Base-by-base conservation (phyloP, 2,888 invertebrate genomes). In the Thumatha senex region DNA sequence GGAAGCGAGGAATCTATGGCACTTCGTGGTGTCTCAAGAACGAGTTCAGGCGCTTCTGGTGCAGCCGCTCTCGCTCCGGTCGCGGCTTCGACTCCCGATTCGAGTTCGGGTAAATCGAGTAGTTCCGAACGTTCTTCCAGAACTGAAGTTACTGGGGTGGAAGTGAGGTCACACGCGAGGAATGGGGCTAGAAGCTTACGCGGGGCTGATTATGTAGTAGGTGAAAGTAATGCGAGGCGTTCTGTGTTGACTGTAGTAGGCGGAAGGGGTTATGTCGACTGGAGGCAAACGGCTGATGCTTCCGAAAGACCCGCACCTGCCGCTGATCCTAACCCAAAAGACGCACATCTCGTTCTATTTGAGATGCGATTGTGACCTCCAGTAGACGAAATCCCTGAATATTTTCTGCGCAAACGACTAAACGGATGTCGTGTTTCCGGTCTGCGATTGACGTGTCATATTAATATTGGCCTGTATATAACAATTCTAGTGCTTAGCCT, bases 321-420 rank as follows among this genome's bases (percentile, higher is more conserved):
- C 36, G 93, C 93, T 42, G 95, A 95, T 56, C 95, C 95, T 41
- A 96, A 96, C 81, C 95, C 95, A 57, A 96, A 94, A 74, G 96
- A 97, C 92, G 97, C 98, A 12, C 96, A 97, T 86, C 95, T 98
- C 72, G 95, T 97, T 58, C 93, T 98, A 43, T 98, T 98, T 97
- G 98, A 98, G 69, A 90, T 86, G 89, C 82, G 91, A 44, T 80
- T 89, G 84, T 90, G 86, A 89, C 81, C 72, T 45, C 43, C 12
- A 48, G 42, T 53, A 50, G 36, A 43, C 38, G 24, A 29, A n/a
- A n/a, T n/a, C n/a, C n/a, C n/a, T n/a, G n/a, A n/a, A 13, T 18
- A 7, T 29, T 9, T 53, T 49, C 46, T 24, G 13, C 31, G 45
- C 33, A 33, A 41, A 31, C 54, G 44, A 42, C 9, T 53, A 39